Percentiles rank a stretch among this genome's conserved stretches.
Conservation (phyloP, 2,113 vertebrate genomes). For the Erythrolamprus reginae region DNA sequence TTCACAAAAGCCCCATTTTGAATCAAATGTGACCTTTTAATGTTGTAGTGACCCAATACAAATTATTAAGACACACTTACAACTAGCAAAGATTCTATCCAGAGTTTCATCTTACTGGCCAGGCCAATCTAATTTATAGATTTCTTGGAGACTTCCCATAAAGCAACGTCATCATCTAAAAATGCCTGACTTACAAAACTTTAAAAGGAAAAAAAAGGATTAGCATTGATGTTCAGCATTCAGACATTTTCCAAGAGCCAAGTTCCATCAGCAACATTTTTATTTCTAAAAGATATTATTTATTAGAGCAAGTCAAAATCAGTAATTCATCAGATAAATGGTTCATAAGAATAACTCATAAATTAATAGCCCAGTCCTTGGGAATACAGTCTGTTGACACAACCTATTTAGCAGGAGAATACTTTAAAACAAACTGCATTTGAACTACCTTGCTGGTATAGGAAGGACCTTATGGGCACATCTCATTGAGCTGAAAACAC, state of each 20-base stretch:
- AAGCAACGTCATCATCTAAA: constrained; percentile 32
- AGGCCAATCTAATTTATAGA: constrained; percentile 46
- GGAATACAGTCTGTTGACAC: constrained; percentile 26
- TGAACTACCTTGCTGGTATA: background rate
- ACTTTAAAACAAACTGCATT: background rate
- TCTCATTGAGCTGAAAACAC: background rate
- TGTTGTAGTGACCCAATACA: constrained; percentile 31
- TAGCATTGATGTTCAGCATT: constrained; percentile 50
- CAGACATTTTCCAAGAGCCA: constrained; percentile 33
- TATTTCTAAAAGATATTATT: constrained; percentile 37
- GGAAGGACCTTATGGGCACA: background rate
- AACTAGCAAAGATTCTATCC: constrained; percentile 18
- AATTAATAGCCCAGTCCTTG: constrained; percentile 41
- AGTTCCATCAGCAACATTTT: constrained; percentile 42
- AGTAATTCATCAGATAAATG: constrained; percentile 48
- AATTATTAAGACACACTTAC: constrained; percentile 37
- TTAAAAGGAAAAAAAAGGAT: constrained; percentile 25
- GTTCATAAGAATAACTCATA: constrained; percentile 55
- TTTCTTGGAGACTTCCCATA: constrained; percentile 34
- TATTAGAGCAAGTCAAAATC: constrained; percentile 40
- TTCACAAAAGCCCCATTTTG: constrained; percentile 32
- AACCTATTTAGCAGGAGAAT: background rate
- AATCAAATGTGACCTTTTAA: constrained; percentile 55
- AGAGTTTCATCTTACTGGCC: constrained; percentile 6
- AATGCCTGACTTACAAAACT: constrained; percentile 6